Evolutionary conservation across 2,888 invertebrate species (phyloP), one percentile per base, ranked within the genome.

Genomic region (Netelia virgata): DNA sequence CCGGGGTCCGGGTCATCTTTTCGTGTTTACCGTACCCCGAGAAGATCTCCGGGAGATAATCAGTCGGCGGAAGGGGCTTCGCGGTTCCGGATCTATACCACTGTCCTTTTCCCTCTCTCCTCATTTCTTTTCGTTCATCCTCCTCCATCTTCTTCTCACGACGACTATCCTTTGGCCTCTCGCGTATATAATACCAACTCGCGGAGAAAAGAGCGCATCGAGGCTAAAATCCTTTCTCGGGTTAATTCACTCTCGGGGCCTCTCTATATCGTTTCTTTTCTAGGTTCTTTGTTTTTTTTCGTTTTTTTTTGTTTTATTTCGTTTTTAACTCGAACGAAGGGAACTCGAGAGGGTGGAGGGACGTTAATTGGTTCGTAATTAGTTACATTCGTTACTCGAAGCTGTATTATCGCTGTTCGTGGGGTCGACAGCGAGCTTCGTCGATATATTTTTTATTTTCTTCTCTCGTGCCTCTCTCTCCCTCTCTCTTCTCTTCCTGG

Each of bases 31-130:
- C 86, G 88, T 87, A 79, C 83, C 86, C 84, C 57, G 73, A 70
- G 87, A 28, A 89, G 88, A 88, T 88, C 85, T 86, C 72, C 79
- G 82, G 79, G 86, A 88, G 88, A 88, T 88, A 88, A 86, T 87
- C 86, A 87, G 84, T 85, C 84, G 85, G 61, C 85, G 82, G 86
- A 80, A 66, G 43, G 79, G 55, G 66, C 55, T 68, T 43, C n/a
- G 20, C 47, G 64, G 68, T 78, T 78, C 82, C 87, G 88, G 87
- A 86, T 88, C 87, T 86, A 87, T 84, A 85, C 82, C 76, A 81
- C 84, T 85, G 80, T 83, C 83, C 63, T 47, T 68, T 68, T 80
- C 50, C 43, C 66, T 61, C 76, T 61, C 55, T 28, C 55, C 55
- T 55, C 41, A 23, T n/a, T 63, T 50, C 11, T 55, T 69, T 73